Percentiles rank a stretch among this genome's conserved stretches.
These are phyloP conservation scores for Brevimyrus niger DNA, from an alignment of 2,113 vertebrate genomes.

Conservation along the genomic window DNA sequence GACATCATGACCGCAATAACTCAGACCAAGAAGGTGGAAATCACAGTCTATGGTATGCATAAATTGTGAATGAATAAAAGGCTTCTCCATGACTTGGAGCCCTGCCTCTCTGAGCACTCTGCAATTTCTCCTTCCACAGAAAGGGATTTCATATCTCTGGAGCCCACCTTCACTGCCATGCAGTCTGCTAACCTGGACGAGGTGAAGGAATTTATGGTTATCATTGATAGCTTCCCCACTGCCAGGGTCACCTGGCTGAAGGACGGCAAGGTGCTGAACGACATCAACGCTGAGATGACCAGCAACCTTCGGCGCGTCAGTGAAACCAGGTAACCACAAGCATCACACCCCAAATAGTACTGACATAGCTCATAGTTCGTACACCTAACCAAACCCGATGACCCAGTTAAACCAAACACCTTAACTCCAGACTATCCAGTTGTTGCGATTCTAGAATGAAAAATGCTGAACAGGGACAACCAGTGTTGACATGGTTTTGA, in stretches of 20 bases:
- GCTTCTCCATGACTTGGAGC: not conserved
- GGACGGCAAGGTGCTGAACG: constrained; percentile 71
- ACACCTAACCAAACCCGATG: not conserved
- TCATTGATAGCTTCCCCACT: constrained; percentile 73
- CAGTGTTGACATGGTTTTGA: not conserved
- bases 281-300: constrained; percentile 82
- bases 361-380: not conserved
- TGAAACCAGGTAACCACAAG: constrained; percentile 75
- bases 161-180: constrained; percentile 60
- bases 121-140: constrained; percentile 56
- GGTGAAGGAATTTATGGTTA: constrained; percentile 74
- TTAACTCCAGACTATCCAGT: not conserved
- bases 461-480: not conserved
- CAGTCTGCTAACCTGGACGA: constrained; percentile 84
- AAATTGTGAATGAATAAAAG: not conserved
- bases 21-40: constrained; percentile 70
- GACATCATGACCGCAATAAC: constrained; percentile 73
- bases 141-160: constrained; percentile 71
- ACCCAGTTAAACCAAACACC: not conserved
- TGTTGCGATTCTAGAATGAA: not conserved
- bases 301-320: constrained; percentile 62
- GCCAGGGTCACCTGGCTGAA: constrained; percentile 84
- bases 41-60: constrained; percentile 78
- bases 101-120: not conserved
- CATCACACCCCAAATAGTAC: not conserved